phyloP scores from a whole-genome alignment of 2,797 vertebrate genomes.

The Hafferia zeledoni region DNA sequence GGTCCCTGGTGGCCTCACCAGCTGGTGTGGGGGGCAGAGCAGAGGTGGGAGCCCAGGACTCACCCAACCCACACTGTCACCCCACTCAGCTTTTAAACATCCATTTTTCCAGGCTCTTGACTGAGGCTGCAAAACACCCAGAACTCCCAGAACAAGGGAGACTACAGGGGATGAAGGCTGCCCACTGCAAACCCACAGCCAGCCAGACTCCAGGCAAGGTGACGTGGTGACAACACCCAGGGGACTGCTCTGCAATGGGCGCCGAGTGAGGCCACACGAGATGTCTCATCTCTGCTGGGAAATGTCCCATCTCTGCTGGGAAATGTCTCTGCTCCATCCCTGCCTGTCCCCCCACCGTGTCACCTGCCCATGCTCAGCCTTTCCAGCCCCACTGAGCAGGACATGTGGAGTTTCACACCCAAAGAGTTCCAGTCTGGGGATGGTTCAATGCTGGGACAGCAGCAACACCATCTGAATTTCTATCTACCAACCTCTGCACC shows the following conservation, averaged over 20 bases:
- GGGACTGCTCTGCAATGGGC: accelerated
- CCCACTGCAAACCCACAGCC: not conserved
- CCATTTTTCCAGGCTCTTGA: not conserved
- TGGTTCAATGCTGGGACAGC: accelerated
- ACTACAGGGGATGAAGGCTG: not conserved
- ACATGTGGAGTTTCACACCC: not conserved
- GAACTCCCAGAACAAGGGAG: not conserved
- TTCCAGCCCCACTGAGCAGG: not conserved
- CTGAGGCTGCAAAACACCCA: not conserved
- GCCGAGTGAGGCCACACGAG: not conserved
- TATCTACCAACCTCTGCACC: not conserved
- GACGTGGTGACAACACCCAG: not conserved
- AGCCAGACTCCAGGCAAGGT: not conserved
- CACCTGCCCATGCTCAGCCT: not conserved
- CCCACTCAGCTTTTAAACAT: not conserved
- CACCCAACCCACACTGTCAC: not conserved
- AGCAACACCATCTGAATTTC: accelerated
- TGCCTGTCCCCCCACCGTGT: not conserved
- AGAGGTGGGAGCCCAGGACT: not conserved
- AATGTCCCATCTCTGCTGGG: not conserved
- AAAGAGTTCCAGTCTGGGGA: accelerated
- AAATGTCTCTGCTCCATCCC: not conserved
- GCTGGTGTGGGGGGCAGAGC: accelerated
- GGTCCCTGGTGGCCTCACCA: not conserved
- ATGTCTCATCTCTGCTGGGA: not conserved